A percentile compares a stretch with the other conserved stretches of the same genome.
These are phyloP conservation scores for Oligia fasciuncula DNA, from an alignment of 2,888 invertebrate genomes.

Conservation along the genomic window DNA sequence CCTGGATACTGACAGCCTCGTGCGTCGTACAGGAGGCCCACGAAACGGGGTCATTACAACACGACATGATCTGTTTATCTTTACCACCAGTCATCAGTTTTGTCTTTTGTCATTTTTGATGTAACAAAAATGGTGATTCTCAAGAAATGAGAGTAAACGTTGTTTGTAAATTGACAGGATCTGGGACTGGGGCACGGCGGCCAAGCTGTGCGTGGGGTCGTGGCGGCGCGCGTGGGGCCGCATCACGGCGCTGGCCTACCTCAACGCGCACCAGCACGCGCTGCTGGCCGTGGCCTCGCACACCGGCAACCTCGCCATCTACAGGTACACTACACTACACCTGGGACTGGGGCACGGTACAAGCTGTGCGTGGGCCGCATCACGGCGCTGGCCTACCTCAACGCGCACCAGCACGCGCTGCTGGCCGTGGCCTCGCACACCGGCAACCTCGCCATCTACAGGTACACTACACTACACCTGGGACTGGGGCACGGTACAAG, in stretches of 20 bases:
- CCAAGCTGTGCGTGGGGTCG: slow-evolving; percentile 91
- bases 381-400: slow-evolving; percentile 95
- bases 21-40: not conserved
- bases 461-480: slow-evolving; percentile 80
- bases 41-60: not conserved
- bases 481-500: slow-evolving; percentile 94
- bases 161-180: slow-evolving; percentile 85
- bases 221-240: slow-evolving; percentile 90
- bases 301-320: slow-evolving; percentile 94
- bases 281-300: slow-evolving; percentile 94
- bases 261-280: slow-evolving; percentile 95
- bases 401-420: slow-evolving; percentile 95
- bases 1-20: not conserved
- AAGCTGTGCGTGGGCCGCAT: slow-evolving; percentile 93
- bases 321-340: slow-evolving; percentile 75
- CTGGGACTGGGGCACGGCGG: slow-evolving; percentile 95
- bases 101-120: not conserved
- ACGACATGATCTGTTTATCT: not conserved
- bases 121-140: not conserved
- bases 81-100: too few relatives aligned
- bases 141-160: not conserved
- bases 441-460: slow-evolving; percentile 93
- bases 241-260: slow-evolving; percentile 95
- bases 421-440: slow-evolving; percentile 94
- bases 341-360: slow-evolving; percentile 94